These are phyloP conservation scores for Eucidaris tribuloides DNA, from an alignment of 35 echinoderm and acorn worm genomes.

Conservation along the genomic window DNA sequence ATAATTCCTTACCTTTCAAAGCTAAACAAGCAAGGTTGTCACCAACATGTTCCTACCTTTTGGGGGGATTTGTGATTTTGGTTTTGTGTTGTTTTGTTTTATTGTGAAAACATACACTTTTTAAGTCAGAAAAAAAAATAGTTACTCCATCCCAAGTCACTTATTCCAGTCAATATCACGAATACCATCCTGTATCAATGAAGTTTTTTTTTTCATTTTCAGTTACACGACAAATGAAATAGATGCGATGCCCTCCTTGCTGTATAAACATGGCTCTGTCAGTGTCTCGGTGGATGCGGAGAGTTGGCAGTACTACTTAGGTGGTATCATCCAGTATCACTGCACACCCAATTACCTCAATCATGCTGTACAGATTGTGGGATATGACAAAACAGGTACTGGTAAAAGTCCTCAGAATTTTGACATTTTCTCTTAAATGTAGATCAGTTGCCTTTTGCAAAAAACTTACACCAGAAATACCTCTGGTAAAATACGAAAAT, in stretches of 20 bases:
- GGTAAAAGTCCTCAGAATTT: neutral
- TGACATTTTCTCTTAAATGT: too few species aligned
- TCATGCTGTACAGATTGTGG: constrained; percentile 98
- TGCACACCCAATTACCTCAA: constrained; percentile 66
- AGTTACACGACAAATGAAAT: constrained; percentile 11
- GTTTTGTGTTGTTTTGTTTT: neutral
- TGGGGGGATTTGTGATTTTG: neutral
- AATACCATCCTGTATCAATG: neutral
- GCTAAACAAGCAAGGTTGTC: too few species aligned
- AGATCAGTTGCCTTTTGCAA: too few species aligned
- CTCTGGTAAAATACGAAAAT: too few species aligned
- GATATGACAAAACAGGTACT: constrained; percentile 83
- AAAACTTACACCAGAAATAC: too few species aligned
- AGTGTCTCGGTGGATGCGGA: constrained; percentile 80
- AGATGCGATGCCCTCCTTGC: constrained; percentile 44
- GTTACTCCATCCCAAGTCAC: neutral
- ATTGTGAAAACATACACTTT: neutral
- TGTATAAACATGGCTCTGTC: constrained; percentile 77
- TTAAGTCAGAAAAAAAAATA: neutral
- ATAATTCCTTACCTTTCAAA: too few species aligned
- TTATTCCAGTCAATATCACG: neutral
- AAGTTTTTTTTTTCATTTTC: neutral
- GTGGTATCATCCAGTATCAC: constrained; percentile 96
- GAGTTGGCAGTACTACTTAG: constrained; percentile 93
- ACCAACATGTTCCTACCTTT: too few species aligned